These are phyloP conservation scores for Metallyticus violacea DNA, from an alignment of 2,888 invertebrate species.

Conservation along the genomic window DNA sequence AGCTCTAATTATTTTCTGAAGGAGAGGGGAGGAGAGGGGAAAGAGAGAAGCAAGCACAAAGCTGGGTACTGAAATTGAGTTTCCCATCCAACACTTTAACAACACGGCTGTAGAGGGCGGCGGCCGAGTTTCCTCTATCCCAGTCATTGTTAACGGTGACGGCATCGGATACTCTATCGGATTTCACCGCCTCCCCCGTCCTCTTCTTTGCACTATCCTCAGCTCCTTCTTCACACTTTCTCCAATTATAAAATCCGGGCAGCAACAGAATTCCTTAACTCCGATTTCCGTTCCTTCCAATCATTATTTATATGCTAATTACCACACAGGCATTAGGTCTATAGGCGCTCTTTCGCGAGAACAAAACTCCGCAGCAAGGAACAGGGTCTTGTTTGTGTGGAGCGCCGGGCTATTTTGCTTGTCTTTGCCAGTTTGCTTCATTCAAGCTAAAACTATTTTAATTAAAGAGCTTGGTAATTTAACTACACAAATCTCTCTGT, in stretches of 20 bases:
- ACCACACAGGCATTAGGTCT: conserved; percentile 20
- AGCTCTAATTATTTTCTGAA: conserved; percentile 2
- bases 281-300: neutral
- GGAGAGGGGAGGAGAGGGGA: too few relatives aligned
- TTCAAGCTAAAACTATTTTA: conserved; percentile 49
- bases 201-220: too few relatives aligned
- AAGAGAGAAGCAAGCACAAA: neutral
- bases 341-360: neutral
- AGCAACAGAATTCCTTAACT: conserved; percentile 12
- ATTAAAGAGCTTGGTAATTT: conserved; percentile 51
- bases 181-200: neutral
- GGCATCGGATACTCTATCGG: conserved; percentile 7
- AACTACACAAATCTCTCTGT: conserved; percentile 40
- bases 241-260: conserved; percentile 15
- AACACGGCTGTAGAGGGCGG: neutral
- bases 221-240: conserved; percentile 1
- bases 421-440: conserved; percentile 46
- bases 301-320: conserved; percentile 27
- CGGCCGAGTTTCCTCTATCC: conserved; percentile 6
- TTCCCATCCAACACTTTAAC: conserved; percentile 4
- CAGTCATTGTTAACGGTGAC: conserved; percentile 12
- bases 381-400: conserved; percentile 13
- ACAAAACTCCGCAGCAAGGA: neutral
- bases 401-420: conserved; percentile 37
- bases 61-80: conserved; percentile 13